Evolutionary conservation across 1,140 invertebrate genomes (phyloP).

Genomic region (Atta texana): DNA sequence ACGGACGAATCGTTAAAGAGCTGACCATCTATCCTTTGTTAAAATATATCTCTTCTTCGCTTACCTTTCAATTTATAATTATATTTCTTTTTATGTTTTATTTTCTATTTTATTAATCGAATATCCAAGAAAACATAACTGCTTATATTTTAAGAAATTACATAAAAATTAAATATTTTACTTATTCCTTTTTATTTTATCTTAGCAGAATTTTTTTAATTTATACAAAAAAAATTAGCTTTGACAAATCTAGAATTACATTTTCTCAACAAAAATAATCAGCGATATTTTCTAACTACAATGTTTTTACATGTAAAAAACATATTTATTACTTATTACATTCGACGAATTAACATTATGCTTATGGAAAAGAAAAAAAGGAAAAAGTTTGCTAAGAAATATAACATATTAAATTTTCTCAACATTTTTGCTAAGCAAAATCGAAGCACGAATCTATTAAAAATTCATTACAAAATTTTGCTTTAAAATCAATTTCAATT

Average conservation of each 20-base stretch:
- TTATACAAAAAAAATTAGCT: neutral
- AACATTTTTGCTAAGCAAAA: constrained; percentile 16
- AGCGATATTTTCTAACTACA: neutral
- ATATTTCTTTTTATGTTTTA: neutral
- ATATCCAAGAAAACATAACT: neutral
- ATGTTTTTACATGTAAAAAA: neutral
- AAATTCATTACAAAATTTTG: neutral
- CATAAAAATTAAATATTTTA: neutral
- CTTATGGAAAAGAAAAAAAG: neutral
- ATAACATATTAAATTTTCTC: neutral
- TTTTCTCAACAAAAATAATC: neutral
- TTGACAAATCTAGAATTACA: neutral
- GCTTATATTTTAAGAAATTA: neutral
- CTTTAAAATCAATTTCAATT: constrained; percentile 1
- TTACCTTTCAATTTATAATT: neutral
- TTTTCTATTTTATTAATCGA: neutral
- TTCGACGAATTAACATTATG: neutral
- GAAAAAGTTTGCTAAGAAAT: neutral
- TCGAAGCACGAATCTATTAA: neutral
- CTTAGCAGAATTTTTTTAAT: neutral
- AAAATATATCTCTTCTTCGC: too few relatives aligned
- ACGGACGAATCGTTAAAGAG: constrained; percentile 30
- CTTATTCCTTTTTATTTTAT: neutral
- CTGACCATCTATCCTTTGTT: neutral
- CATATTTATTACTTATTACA: neutral